Evolutionary conservation across 64 coral and sea anemone species (phyloP).

Genomic region (Cladopsammia gracilis): DNA sequence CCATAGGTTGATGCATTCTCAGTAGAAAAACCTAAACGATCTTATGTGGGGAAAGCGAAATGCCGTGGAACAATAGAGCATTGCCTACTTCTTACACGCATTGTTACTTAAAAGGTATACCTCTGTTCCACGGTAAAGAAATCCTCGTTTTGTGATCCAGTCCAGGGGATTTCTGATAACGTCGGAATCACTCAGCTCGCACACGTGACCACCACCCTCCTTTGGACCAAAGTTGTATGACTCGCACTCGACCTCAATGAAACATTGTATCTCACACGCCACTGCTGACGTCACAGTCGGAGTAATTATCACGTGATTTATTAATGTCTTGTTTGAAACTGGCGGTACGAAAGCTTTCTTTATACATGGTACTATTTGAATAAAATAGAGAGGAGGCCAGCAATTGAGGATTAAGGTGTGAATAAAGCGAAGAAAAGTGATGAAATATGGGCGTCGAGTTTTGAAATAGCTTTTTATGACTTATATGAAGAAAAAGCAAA

Average conservation of each 20-base stretch:
- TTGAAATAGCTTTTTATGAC: too few species aligned
- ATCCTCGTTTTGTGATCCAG: constrained; percentile 1
- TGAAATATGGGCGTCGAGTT: too few species aligned
- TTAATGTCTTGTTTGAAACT: neutral
- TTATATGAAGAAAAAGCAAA: too few species aligned
- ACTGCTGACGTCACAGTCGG: neutral
- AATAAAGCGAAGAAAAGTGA: too few species aligned
- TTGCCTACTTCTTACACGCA: too few species aligned
- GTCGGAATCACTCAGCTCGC: constrained; percentile 20
- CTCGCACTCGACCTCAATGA: neutral
- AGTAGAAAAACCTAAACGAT: too few species aligned
- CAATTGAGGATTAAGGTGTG: too few species aligned
- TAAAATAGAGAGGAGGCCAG: neutral
- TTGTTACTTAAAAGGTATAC: neutral
- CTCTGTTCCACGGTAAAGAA: neutral
- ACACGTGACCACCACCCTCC: neutral
- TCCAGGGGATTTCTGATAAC: neutral
- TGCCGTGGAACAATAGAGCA: too few species aligned
- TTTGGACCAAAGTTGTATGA: constrained; percentile 11
- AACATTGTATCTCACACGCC: neutral
- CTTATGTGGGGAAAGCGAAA: too few species aligned
- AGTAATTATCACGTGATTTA: neutral
- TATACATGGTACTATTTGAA: constrained; percentile 1
- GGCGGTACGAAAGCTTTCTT: neutral
- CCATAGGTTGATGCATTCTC: too few species aligned